phyloP scores from a whole-genome alignment of 2,888 invertebrate species.

The Caenorhabditis sp. region DNA sequence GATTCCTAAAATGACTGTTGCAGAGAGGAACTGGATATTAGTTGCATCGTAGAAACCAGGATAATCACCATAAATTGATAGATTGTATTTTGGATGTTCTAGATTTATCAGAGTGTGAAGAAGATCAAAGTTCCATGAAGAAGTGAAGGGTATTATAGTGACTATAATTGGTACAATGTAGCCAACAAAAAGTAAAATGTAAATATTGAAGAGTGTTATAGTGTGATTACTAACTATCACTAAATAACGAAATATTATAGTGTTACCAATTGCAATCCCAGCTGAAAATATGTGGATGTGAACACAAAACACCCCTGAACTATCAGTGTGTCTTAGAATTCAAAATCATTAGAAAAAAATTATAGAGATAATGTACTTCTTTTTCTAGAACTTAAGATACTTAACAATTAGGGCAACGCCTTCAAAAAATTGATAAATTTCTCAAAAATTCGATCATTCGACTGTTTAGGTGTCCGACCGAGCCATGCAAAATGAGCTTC shows the following conservation, averaged over 20 bases:
- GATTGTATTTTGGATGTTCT: slow-evolving; percentile 29
- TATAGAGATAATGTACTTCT: too few relatives aligned
- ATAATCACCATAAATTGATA: slow-evolving; percentile 17
- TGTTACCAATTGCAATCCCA: slow-evolving; percentile 24
- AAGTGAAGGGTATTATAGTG: slow-evolving; percentile 24
- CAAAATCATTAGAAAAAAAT: too few relatives aligned
- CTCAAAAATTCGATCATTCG: background rate
- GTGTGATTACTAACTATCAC: slow-evolving; percentile 16
- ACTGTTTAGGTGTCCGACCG: too few relatives aligned
- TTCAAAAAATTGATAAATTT: background rate
- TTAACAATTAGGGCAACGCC: background rate
- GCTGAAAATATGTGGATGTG: too few relatives aligned
- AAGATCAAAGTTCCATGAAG: slow-evolving; percentile 18
- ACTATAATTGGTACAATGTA: slow-evolving; percentile 21
- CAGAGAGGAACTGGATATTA: slow-evolving; percentile 19
- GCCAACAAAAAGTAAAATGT: slow-evolving; percentile 14
- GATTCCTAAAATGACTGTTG: slow-evolving; percentile 16
- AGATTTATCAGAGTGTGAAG: slow-evolving; percentile 6
- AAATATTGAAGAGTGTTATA: slow-evolving; percentile 14
- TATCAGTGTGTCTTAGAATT: too few relatives aligned
- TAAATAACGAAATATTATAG: slow-evolving; percentile 27
- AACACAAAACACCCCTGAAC: too few relatives aligned
- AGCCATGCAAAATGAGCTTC: too few relatives aligned
- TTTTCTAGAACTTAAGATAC: too few relatives aligned
- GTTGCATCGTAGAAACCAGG: slow-evolving; percentile 21